Evolutionary conservation across 2,888 invertebrate species (phyloP).

Genomic region (Harpalus rufipes): DNA sequence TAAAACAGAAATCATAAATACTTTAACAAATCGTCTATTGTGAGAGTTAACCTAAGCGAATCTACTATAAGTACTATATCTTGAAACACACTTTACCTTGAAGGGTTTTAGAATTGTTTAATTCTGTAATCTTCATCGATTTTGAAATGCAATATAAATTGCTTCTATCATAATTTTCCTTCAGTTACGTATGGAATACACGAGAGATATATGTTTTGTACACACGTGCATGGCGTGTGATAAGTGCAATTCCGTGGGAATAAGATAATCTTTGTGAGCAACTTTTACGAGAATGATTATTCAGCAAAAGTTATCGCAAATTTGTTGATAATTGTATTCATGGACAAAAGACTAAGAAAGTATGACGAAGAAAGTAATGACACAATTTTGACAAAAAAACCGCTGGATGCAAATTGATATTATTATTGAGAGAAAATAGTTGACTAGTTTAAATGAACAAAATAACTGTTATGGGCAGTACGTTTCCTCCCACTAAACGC

Average conservation of each 20-base stretch:
- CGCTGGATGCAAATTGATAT: not conserved
- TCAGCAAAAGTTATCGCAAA: constrained; percentile 37
- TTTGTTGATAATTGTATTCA: constrained; percentile 30
- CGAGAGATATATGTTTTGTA: not conserved
- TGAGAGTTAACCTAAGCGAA: too few relatives aligned
- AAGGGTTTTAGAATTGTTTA: constrained; percentile 21
- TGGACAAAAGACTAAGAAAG: not conserved
- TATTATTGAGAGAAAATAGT: not conserved
- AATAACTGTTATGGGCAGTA: too few relatives aligned
- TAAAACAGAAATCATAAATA: too few relatives aligned
- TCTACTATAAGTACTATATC: too few relatives aligned
- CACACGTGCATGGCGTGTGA: not conserved
- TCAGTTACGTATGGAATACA: not conserved
- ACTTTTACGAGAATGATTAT: constrained; percentile 29
- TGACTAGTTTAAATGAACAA: not conserved
- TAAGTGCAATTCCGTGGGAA: constrained; percentile 6
- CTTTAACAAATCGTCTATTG: too few relatives aligned
- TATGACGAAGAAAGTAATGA: not conserved
- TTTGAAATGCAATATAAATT: not conserved
- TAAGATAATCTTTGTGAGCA: constrained; percentile 4
- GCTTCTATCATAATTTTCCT: not conserved
- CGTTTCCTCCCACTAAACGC: too few relatives aligned
- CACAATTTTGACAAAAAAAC: not conserved
- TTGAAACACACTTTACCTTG: not conserved
- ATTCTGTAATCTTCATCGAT: constrained; percentile 9